A percentile compares a stretch with the other conserved stretches of the same genome.
phyloP scores from a whole-genome alignment of 2,113 vertebrate genomes.

The Glaucomys volans region DNA sequence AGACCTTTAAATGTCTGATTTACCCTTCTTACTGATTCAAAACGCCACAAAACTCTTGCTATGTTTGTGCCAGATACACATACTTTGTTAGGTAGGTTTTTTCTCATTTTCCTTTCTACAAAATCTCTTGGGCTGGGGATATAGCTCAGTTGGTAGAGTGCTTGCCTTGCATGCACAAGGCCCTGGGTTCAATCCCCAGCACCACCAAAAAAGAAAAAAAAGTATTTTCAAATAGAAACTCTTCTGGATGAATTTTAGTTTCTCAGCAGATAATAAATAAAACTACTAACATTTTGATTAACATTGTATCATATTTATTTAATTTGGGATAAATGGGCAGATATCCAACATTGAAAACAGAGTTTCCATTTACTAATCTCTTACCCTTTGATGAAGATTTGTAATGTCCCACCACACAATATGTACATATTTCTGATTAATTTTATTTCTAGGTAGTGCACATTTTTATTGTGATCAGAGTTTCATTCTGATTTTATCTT shows the following conservation, averaged over 20 bases:
- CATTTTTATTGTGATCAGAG: background rate
- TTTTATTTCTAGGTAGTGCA: background rate
- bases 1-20: background rate
- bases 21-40: background rate
- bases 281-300: background rate
- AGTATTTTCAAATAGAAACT: conserved; percentile 23
- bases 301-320: background rate
- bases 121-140: no score
- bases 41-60: background rate
- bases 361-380: background rate
- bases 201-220: no score
- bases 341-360: background rate
- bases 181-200: no score
- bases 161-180: no score
- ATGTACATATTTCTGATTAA: background rate
- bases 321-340: background rate
- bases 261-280: background rate
- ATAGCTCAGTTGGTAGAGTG: no score
- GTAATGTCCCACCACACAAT: background rate
- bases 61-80: background rate
- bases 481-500: conserved; percentile 45
- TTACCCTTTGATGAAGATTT: conserved; percentile 6
- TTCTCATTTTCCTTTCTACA: background rate
- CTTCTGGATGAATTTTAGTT: conserved; percentile 19
- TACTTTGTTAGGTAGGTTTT: background rate